Percentiles rank a stretch among this genome's conserved stretches.
Evolutionary conservation across 2,797 vertebrate genomes (phyloP).

Genomic region (Tympanoctomys barrerae): DNA sequence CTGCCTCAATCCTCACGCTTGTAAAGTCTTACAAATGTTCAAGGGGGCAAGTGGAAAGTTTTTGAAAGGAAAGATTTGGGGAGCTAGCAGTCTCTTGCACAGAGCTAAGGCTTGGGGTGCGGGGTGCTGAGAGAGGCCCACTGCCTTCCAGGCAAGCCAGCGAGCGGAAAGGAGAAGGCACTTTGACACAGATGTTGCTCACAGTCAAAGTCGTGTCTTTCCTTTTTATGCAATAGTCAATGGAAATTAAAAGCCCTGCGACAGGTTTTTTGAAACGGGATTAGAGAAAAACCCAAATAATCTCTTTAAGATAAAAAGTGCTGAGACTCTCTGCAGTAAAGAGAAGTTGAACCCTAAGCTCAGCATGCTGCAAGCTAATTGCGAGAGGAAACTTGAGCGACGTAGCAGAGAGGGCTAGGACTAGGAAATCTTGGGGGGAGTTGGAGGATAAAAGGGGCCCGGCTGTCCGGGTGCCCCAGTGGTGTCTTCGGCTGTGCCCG

Average conservation of each 20-base stretch:
- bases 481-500: neutral
- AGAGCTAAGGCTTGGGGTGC: slow-evolving; percentile 81
- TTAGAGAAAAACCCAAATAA: slow-evolving; percentile 84
- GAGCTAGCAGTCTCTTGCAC: slow-evolving; percentile 70
- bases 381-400: slow-evolving; percentile 65
- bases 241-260: slow-evolving; percentile 76
- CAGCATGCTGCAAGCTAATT: slow-evolving; percentile 81
- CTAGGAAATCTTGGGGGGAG: accelerated
- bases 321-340: slow-evolving; percentile 70
- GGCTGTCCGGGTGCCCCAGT: accelerated
- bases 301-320: slow-evolving; percentile 83
- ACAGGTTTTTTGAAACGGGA: slow-evolving; percentile 82
- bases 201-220: slow-evolving; percentile 82
- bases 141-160: slow-evolving; percentile 70
- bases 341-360: slow-evolving; percentile 78
- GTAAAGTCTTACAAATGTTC: slow-evolving; percentile 70
- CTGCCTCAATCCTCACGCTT: slow-evolving; percentile 13
- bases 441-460: neutral
- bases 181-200: slow-evolving; percentile 76
- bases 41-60: slow-evolving; percentile 56
- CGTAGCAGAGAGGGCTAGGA: neutral
- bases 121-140: slow-evolving; percentile 59
- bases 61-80: slow-evolving; percentile 74
- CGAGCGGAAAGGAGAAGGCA: slow-evolving; percentile 72
- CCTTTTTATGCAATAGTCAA: slow-evolving; percentile 56